These are phyloP conservation scores for Notodonta ziczac DNA, from an alignment of 2,888 invertebrate genomes.

Conservation along the genomic window DNA sequence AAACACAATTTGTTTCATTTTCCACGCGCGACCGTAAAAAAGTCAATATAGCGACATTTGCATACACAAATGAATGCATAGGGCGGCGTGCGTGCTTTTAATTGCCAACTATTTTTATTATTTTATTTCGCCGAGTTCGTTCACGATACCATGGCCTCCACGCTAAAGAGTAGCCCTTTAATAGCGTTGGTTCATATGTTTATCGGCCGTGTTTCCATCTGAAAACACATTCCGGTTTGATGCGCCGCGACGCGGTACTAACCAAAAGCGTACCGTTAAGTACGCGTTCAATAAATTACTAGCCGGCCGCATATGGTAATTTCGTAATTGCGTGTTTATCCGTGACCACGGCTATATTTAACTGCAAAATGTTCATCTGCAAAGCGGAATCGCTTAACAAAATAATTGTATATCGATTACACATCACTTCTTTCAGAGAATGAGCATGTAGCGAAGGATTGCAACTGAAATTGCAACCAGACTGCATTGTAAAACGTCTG, in stretches of 20 bases:
- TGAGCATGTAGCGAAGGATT: conserved; percentile 22
- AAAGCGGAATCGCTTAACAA: conserved; percentile 50
- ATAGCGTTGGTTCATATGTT: conserved; percentile 43
- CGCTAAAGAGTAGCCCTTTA: conserved; percentile 43
- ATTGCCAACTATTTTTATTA: conserved; percentile 55
- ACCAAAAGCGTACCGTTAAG: conserved; percentile 64
- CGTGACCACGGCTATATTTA: conserved; percentile 56
- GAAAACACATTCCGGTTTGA: conserved; percentile 50
- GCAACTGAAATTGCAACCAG: conserved; percentile 25
- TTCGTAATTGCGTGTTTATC: conserved; percentile 71
- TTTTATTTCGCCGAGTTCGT: conserved; percentile 43
- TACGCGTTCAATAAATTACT: conserved; percentile 65
- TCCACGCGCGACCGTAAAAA: conserved; percentile 51
- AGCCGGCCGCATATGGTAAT: conserved; percentile 67
- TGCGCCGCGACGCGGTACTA: conserved; percentile 40
- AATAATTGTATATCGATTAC: conserved; percentile 50
- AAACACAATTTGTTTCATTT: conserved; percentile 66
- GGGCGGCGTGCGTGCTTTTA: conserved; percentile 59
- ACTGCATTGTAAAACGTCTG: conserved; percentile 19
- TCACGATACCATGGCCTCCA: conserved; percentile 31
- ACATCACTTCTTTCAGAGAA: conserved; percentile 29
- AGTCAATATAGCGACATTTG: conserved; percentile 59
- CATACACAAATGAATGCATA: conserved; percentile 60
- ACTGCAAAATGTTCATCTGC: conserved; percentile 46
- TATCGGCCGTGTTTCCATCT: conserved; percentile 42